Evolutionary conservation across 2,888 invertebrate species (phyloP).

Genomic region (Meliscaeva auricollis): DNA sequence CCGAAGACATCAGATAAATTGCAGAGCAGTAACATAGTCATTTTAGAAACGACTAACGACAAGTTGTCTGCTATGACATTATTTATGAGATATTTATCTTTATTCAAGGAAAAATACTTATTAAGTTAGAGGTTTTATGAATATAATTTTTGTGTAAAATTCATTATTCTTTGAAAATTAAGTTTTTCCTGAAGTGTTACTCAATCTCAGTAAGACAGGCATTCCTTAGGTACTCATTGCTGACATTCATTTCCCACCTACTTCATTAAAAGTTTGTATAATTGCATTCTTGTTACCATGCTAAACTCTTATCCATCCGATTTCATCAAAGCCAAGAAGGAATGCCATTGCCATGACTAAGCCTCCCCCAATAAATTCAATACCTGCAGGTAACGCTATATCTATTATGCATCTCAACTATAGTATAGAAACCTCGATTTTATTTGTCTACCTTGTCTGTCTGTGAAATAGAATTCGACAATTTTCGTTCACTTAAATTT

Average conservation of each 20-base stretch:
- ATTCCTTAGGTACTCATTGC: background rate
- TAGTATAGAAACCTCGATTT: constrained; percentile 4
- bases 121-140: no score
- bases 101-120: no score
- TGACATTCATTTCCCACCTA: background rate
- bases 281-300: constrained; percentile 17
- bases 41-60: background rate
- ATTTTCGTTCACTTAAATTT: constrained; percentile 33
- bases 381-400: background rate
- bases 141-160: background rate
- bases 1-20: background rate
- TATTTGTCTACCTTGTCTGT: constrained; percentile 19
- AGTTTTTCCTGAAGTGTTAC: no score
- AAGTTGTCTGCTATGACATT: background rate
- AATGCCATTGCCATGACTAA: constrained; percentile 42
- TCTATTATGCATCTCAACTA: background rate
- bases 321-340: constrained; percentile 18
- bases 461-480: constrained; percentile 31
- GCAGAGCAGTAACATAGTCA: background rate
- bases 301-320: background rate
- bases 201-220: background rate
- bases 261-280: constrained; percentile 12
- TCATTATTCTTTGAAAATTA: background rate
- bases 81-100: background rate
- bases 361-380: constrained; percentile 14